Evolutionary conservation across 2,888 invertebrate genomes (phyloP), one percentile per base, ranked within the genome.

Genomic region (Branchellion lobata): DNA sequence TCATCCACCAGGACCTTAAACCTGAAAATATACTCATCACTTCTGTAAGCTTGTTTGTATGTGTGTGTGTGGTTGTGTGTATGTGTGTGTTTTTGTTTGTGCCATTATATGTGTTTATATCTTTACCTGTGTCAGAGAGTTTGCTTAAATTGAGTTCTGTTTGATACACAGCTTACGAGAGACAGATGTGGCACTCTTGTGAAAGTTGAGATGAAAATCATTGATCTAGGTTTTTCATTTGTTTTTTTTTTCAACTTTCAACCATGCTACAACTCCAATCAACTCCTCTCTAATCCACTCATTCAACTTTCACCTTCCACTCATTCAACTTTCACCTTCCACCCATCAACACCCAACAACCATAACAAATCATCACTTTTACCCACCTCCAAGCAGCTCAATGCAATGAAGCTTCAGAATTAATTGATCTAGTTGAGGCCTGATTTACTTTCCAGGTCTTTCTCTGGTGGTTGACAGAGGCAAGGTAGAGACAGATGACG

Each of bases 1-100:
- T 83, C 80, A 81, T 83, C 3, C 83, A 83, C 65, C 83, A 83
- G 31, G 83, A 83, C 79, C 80, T 83, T 40, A 83, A 83, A 53
- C 83, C 83, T 3, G 83, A 83, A 65, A 83, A 83, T 65, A 80
- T 83, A 24, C 81, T 83, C 18, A 74, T 83, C 47, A 83, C 82
- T 27, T 80, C 80, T 36, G 83, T 83, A 31, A 80, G 82, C n/a
- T n/a, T n/a, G n/a, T n/a, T 47, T 5, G n/a, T 71, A 8, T 27
- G 21, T 27, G 5, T 29, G 8, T 71, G 8, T 71, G 31, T 29
- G 29, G 11, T 31, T 11, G 29, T 29, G 14, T 8, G 29, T 68
- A 68, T 24, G 18, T 68, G 8, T 24, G 1, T 24, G 18, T 18
- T 68, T 68, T 31, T 68, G 1, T 1, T 68, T 68, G n/a, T 29